Evolutionary conservation across 1,140 invertebrate species (phyloP).

Genomic region (Lethrus apterus): DNA sequence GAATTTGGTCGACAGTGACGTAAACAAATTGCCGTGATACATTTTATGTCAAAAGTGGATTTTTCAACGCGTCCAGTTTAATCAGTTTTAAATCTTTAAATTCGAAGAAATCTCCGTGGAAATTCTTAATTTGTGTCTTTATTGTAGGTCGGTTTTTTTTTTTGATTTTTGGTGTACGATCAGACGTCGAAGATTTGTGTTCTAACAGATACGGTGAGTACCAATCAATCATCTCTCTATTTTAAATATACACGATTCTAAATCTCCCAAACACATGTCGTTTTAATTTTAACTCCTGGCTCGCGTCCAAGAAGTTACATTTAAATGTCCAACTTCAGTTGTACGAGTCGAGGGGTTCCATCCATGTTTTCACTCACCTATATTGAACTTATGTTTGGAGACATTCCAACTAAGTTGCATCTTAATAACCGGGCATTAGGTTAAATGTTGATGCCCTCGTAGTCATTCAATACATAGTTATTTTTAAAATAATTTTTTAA

Average conservation of each 20-base stretch:
- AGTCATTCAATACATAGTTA: too few species aligned
- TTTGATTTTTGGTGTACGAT: not conserved
- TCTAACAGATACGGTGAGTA: slow-evolving; percentile 14
- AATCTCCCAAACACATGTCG: slow-evolving; percentile 1
- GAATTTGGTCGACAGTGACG: not conserved
- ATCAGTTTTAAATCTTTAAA: not conserved
- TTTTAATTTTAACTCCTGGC: slow-evolving; percentile 12
- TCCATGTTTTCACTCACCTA: slow-evolving; percentile 6
- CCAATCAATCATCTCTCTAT: not conserved
- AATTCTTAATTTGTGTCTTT: not conserved
- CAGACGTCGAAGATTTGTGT: slow-evolving; percentile 11
- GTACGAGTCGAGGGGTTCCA: slow-evolving; percentile 1
- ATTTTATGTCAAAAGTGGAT: slow-evolving; percentile 7
- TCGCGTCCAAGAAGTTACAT: slow-evolving; percentile 2
- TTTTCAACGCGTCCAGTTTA: not conserved
- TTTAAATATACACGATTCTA: slow-evolving; percentile 1
- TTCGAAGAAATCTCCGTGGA: not conserved
- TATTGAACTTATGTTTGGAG: slow-evolving; percentile 6
- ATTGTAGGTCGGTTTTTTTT: slow-evolving; percentile 8
- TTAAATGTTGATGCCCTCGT: not conserved
- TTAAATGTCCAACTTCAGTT: slow-evolving; percentile 14
- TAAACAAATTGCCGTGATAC: slow-evolving; percentile 10
- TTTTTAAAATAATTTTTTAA: too few species aligned
- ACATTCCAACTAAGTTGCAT: slow-evolving; percentile 5
- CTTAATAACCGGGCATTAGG: slow-evolving; percentile 2